phyloP scores from a whole-genome alignment of 2,113 vertebrate genomes.

The Parus major region DNA sequence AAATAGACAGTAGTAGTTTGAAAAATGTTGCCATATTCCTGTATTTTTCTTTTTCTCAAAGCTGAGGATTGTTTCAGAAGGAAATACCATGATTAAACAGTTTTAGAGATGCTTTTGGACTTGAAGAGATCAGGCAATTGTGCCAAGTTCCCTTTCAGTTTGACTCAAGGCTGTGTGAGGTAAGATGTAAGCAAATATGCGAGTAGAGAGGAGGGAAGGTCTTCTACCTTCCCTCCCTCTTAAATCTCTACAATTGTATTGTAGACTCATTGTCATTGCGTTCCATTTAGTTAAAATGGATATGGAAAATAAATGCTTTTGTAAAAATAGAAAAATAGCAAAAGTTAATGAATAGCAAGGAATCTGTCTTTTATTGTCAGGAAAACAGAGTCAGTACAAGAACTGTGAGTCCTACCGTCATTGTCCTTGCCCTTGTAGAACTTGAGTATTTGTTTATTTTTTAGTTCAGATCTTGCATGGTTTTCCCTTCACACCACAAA shows the following conservation, averaged over 20 bases:
- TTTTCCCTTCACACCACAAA: not conserved
- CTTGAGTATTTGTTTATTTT: not conserved
- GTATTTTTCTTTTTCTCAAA: not conserved
- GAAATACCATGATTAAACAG: not conserved
- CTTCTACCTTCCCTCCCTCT: not conserved
- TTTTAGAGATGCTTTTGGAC: not conserved
- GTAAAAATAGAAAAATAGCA: not conserved
- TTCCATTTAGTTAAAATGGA: not conserved
- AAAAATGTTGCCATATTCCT: not conserved
- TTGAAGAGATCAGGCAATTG: not conserved
- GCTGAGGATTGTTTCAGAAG: not conserved
- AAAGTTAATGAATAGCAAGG: not conserved
- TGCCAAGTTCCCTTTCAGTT: not conserved
- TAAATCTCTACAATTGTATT: not conserved
- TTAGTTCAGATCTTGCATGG: not conserved
- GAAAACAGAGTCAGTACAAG: not conserved
- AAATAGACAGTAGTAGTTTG: not conserved
- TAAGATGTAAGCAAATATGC: not conserved
- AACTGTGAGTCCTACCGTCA: not conserved
- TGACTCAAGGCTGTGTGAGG: not conserved
- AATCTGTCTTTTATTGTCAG: not conserved
- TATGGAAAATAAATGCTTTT: not conserved
- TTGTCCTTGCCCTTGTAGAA: not conserved
- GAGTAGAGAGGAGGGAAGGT: not conserved
- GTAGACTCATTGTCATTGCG: not conserved